phyloP scores from a whole-genome alignment of 1,140 invertebrate species.

The Lasioglossum albipes region DNA sequence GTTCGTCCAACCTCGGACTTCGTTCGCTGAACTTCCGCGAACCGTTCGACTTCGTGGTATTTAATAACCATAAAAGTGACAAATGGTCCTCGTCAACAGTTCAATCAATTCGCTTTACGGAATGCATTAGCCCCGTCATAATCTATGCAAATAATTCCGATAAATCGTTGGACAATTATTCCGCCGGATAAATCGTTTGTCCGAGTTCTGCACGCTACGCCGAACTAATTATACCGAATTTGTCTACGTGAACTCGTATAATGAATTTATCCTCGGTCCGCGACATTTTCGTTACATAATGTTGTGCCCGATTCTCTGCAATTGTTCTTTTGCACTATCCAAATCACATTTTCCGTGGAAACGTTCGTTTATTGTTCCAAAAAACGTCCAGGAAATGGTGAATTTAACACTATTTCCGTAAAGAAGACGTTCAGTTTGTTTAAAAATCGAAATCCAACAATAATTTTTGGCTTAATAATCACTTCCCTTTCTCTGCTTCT shows the following conservation, averaged over 20 bases:
- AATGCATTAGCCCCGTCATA: not conserved
- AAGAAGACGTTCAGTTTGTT: no score
- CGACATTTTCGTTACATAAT: not conserved
- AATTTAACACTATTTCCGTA: no score
- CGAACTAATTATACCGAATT: conserved; percentile 25
- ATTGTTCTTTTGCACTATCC: not conserved
- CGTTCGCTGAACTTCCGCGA: conserved; percentile 37
- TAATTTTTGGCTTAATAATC: no score
- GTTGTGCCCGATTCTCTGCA: not conserved
- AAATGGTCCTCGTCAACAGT: not conserved
- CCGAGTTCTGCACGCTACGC: not conserved
- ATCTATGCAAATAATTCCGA: conserved; percentile 28
- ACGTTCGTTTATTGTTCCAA: no score
- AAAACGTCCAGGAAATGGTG: not conserved
- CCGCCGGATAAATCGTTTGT: conserved; percentile 21
- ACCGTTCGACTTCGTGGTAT: conserved; percentile 15
- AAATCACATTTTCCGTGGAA: not conserved
- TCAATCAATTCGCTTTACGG: not conserved
- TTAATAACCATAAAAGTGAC: conserved; percentile 7
- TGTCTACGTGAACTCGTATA: conserved; percentile 13
- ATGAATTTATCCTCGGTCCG: conserved; percentile 16
- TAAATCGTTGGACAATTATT: conserved; percentile 24
- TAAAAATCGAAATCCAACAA: no score
- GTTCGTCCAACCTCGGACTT: not conserved
- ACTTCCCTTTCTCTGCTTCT: no score